Evolutionary conservation across 2,888 invertebrate species (phyloP), one percentile per base, ranked within the genome.

Genomic region (Augiades crinisus): DNA sequence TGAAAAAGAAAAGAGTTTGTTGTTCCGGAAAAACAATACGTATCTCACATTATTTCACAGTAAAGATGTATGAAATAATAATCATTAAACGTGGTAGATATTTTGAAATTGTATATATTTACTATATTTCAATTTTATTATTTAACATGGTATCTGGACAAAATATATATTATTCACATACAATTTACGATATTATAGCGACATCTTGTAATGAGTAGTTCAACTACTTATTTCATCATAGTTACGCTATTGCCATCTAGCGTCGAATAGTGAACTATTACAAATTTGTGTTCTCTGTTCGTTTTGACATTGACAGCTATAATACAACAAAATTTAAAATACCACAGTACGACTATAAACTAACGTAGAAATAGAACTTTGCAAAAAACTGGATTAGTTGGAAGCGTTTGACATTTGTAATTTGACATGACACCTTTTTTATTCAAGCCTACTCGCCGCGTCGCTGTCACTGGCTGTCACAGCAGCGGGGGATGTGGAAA

Each of bases 401-500:
- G 51, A 45, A 51, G 44, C 51, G 52, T 54, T 40, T 61, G 53
- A 58, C 55, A 62, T 60, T 59, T 53, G n/a, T 34, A 14, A 21
- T 13, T 21, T 53, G 43, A 47, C 54, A 49, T 52, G n/a, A n/a
- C n/a, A n/a, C 30, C 54, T 51, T 47, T 64, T 65, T 41, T 61
- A 60, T 70, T 66, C 46, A 53, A 37, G 30, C 49, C 12, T 21
- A 36, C 21, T 37, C 14, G 30, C 37, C 24, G 44, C 14, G 30
- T 31, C 24, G 44, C 38, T 51, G 37, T 45, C 60, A 63, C 63
- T 73, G 68, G n/a, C n/a, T n/a, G n/a, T n/a, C n/a, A 72, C 70
- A 69, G 71, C n/a, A n/a, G n/a, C n/a, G 71, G 85, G 84, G 85
- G 85, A 86, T 86, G 87, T 78, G 70, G 77, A 81, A 80, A 81